A percentile compares a stretch with the other conserved stretches of the same genome.
Conservation (phyloP, 2,797 vertebrate species). For the Philypnodon macrostomus region DNA sequence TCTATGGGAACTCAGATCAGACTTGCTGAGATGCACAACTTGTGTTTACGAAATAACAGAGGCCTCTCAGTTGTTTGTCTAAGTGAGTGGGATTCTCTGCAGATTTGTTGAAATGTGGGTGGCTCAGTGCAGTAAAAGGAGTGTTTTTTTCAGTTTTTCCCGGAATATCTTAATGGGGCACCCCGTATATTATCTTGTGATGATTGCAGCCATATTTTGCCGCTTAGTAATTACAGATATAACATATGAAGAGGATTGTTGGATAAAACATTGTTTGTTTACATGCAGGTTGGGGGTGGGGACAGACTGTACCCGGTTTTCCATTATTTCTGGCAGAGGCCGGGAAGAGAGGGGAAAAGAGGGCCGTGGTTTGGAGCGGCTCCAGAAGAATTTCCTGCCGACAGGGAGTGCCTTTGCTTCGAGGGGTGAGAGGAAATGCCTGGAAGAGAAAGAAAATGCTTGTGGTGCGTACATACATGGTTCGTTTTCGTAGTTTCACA, state of each 20-base stretch:
- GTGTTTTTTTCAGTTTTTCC: conserved; percentile 7
- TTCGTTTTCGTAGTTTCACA: background rate
- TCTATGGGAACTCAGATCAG: conserved; percentile 43
- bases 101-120: conserved; percentile 54
- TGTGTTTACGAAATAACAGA: conserved; percentile 41
- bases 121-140: conserved; percentile 53
- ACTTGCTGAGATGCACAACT: conserved; percentile 38
- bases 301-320: conserved; percentile 57
- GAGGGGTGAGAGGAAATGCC: conserved; percentile 61
- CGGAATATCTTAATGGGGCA: conserved; percentile 1
- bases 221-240: conserved; percentile 4
- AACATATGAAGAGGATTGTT: conserved; percentile 1
- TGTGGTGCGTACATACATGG: background rate
- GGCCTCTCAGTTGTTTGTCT: conserved; percentile 50
- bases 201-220: conserved; percentile 8
- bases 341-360: conserved; percentile 33
- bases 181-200: conserved; percentile 14
- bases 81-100: conserved; percentile 49
- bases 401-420: conserved; percentile 46
- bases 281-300: conserved; percentile 33
- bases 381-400: conserved; percentile 69
- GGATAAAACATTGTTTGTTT: conserved; percentile 54
- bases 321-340: conserved; percentile 33
- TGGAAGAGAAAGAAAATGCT: conserved; percentile 21
- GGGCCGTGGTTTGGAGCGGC: conserved; percentile 41